Evolutionary conservation across 2,797 vertebrate species (phyloP), one percentile per base, ranked within the genome.

Genomic region (Melanotaenia trifasciata): DNA sequence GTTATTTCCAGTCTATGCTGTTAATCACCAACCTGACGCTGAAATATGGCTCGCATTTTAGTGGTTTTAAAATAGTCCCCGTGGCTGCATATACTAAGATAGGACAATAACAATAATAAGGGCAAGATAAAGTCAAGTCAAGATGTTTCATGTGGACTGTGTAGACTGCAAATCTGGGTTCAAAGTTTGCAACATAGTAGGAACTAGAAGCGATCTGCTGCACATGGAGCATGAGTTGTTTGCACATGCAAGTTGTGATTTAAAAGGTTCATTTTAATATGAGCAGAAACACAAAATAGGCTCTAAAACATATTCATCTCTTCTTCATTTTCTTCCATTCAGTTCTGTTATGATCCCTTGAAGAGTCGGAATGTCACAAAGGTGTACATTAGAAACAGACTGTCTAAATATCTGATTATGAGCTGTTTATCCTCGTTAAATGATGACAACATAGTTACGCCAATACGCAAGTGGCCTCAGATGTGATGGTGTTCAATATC

Each of bases 351-450:
- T 13, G 33, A 77, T 58, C 67, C 64, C 47, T 45, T 3, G 5
- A 85, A 69, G 72, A 89, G 82, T 82, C 69, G 70, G 66, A 79
- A 79, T 61, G 74, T 81, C 87, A 78, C 86, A 71, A 80, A 86
- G 83, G 87, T 89, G 84, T 82, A 70, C 78, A 84, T 85, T 84
- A 83, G 84, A 87, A 89, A 89, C 82, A 85, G 89, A 89, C 87
- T 85, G 85, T 87, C 85, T 90, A 89, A 91, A 91, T 89, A 91
- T 90, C 88, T 83, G 89, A 92, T 93, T 87, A 94, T 93, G 86
- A 92, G 91, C 90, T 91, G 92, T 92, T 94, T 92, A 93, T 93
- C 91, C 88, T 85, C 2, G 69, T 90, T 94, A 94, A 93, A 92
- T 61, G 90, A 91, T 85, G 86, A 92, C 90, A 91, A 89, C 91